Conservation (phyloP, 2,113 vertebrate species). For the Microcebus ravelobensis region DNA sequence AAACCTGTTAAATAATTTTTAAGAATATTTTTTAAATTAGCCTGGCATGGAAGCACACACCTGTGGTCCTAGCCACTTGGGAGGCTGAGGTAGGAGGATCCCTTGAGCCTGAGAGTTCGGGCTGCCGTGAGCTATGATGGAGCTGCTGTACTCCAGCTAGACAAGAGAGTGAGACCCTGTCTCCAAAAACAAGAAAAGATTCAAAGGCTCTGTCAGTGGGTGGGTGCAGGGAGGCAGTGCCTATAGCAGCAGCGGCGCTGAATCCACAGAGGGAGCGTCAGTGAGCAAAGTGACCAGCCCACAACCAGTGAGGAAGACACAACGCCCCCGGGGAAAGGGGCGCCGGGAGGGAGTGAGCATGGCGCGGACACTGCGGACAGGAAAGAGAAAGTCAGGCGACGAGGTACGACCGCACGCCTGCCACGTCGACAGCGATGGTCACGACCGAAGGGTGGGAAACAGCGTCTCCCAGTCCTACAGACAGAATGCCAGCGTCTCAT, state of each 20-base stretch:
- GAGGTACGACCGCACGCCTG: neutral
- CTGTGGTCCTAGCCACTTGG: too few relatives aligned
- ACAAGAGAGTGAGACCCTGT: too few relatives aligned
- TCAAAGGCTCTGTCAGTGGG: neutral
- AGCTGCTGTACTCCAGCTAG: too few relatives aligned
- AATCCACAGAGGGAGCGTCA: neutral
- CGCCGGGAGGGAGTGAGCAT: neutral
- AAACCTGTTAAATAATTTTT: too few relatives aligned
- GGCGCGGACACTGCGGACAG: neutral
- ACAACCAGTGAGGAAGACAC: neutral
- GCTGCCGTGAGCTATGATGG: too few relatives aligned
- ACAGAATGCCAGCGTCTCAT: neutral
- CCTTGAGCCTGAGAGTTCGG: too few relatives aligned
- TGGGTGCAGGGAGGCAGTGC: neutral
- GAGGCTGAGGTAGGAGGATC: too few relatives aligned
- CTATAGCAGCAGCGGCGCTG: neutral
- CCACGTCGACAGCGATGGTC: neutral
- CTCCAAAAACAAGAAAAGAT: too few relatives aligned
- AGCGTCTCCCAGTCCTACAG: neutral
- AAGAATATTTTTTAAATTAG: too few relatives aligned
- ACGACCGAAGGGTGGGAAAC: neutral
- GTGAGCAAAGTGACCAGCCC: neutral
- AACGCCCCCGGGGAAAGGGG: neutral
- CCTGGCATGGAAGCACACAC: too few relatives aligned
- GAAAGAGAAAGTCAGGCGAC: neutral